phyloP scores from a whole-genome alignment of 2,888 invertebrate genomes.

The Eupithecia abbreviata region DNA sequence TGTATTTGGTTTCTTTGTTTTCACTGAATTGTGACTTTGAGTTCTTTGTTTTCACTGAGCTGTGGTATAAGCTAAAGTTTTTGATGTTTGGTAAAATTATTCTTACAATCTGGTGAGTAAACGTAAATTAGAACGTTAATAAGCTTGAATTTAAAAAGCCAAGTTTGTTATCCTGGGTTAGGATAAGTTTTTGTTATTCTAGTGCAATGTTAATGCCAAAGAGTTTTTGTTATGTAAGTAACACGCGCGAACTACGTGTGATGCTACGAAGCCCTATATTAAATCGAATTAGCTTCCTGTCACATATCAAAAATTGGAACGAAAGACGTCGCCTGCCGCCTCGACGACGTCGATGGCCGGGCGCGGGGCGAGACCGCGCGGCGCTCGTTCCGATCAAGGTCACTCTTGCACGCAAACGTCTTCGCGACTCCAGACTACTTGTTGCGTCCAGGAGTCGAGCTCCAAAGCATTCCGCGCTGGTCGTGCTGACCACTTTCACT shows the following conservation, averaged over 20 bases:
- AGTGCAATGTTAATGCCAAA: not conserved
- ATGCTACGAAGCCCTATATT: conserved; percentile 31
- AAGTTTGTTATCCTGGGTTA: not conserved
- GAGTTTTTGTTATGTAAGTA: not conserved
- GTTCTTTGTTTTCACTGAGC: not conserved
- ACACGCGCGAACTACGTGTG: conserved; percentile 16
- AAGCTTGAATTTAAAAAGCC: not conserved
- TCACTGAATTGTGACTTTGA: not conserved
- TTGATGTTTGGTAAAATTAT: not conserved
- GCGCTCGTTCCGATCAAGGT: conserved; percentile 69
- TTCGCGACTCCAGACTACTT: conserved; percentile 65
- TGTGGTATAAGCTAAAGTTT: not conserved
- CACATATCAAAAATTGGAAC: conserved; percentile 47
- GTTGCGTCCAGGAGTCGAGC: conserved; percentile 59
- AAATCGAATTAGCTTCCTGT: conserved; percentile 37
- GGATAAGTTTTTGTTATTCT: not conserved
- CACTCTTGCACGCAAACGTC: conserved; percentile 69
- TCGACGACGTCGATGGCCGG: conserved; percentile 51
- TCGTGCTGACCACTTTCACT: conserved; percentile 46
- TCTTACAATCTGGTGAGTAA: not conserved
- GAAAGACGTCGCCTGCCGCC: conserved; percentile 36
- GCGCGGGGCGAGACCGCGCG: conserved; percentile 62
- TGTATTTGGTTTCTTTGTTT: conserved; percentile 8
- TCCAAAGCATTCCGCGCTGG: conserved; percentile 41
- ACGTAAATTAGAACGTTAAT: not conserved